Percentiles rank a stretch among this genome's conserved stretches.
Evolutionary conservation across 2,113 vertebrate species (phyloP).

Genomic region (Zeus faber): DNA sequence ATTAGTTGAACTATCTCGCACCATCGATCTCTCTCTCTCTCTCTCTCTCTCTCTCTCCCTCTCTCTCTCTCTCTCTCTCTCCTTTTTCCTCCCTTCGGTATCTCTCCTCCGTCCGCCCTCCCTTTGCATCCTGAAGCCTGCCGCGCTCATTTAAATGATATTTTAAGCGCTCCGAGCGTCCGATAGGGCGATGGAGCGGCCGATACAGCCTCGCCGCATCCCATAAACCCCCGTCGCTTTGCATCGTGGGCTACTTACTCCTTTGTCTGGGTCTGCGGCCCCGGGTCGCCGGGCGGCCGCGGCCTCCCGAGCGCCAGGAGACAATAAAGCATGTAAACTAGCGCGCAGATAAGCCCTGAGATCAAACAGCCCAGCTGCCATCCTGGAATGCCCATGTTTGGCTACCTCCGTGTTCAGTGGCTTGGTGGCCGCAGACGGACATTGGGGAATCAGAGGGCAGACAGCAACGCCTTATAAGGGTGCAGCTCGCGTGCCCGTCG

Average conservation of each 20-base stretch:
- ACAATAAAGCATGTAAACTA: slow-evolving; percentile 64
- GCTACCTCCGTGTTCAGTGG: slow-evolving; percentile 71
- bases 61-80: neutral
- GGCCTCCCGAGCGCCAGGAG: slow-evolving; percentile 40
- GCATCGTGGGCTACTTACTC: slow-evolving; percentile 52
- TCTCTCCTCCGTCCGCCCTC: neutral
- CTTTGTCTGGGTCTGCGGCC: slow-evolving; percentile 22
- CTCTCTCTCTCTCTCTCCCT: neutral
- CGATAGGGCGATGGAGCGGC: neutral
- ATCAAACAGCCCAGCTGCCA: slow-evolving; percentile 52
- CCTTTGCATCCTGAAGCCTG: neutral
- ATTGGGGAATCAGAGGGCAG: no score
- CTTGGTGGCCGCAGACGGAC: slow-evolving; percentile 62
- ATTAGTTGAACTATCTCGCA: neutral
- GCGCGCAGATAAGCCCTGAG: slow-evolving; percentile 40
- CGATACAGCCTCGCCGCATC: slow-evolving; percentile 18
- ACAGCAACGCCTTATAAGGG: slow-evolving; percentile 83
- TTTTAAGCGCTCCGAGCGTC: slow-evolving; percentile 2
- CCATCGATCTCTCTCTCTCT: neutral
- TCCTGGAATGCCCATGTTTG: slow-evolving; percentile 72
- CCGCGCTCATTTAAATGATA: slow-evolving; percentile 16
- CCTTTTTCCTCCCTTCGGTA: neutral
- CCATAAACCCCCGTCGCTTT: slow-evolving; percentile 34
- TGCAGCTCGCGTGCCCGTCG: slow-evolving; percentile 68
- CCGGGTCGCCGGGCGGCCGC: no score